phyloP scores from a whole-genome alignment of 2,888 invertebrate species.

The Eudasyphora cyanicolor region DNA sequence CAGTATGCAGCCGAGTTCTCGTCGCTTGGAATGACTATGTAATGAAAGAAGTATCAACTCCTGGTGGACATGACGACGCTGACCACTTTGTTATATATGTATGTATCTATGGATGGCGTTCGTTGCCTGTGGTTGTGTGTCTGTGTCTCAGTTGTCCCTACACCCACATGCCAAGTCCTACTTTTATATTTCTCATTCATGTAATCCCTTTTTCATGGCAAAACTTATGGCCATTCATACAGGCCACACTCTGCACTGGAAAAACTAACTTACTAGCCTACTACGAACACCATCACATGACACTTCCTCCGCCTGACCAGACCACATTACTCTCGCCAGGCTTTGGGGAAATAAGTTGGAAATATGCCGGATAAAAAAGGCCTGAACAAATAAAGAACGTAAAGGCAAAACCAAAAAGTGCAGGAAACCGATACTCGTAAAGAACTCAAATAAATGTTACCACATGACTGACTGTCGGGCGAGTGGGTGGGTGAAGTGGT shows the following conservation, averaged over 20 bases:
- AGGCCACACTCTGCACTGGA: not conserved
- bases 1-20: not conserved
- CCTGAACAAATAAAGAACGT: constrained; percentile 17
- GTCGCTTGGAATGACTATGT: not conserved
- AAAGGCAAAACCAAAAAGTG: not conserved
- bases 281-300: no score
- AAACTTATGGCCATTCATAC: not conserved
- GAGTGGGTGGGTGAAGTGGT: no score
- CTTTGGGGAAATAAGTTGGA: constrained; percentile 14
- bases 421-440: constrained; percentile 1
- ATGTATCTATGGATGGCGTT: not conserved
- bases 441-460: constrained; percentile 6
- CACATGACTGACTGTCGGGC: no score
- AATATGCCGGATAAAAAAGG: constrained; percentile 19
- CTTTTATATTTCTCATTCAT: no score
- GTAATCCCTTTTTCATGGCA: constrained; percentile 22
- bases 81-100: constrained; percentile 3
- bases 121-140: not conserved
- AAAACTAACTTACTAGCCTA: not conserved
- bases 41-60: constrained; percentile 21
- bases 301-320: not conserved
- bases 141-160: no score
- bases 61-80: not conserved
- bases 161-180: not conserved
- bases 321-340: not conserved